Base-by-base conservation (phyloP, 1,140 invertebrate species). In the Bathynomus jamesi region DNA sequence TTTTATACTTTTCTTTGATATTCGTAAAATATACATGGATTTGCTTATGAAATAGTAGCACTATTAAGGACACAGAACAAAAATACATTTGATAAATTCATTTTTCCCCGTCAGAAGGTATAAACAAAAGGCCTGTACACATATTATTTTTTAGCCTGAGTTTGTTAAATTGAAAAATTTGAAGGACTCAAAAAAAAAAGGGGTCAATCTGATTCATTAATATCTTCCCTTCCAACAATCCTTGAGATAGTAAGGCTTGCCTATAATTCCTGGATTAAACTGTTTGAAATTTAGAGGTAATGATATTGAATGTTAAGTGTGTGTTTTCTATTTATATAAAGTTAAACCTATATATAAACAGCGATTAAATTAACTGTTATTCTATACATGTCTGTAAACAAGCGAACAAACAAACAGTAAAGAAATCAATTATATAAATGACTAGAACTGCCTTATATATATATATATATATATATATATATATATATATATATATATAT, bases 401-500 rank as follows among this genome's bases (percentile, higher is more conserved):
- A 24, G 27, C 24, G 27, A 25, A 63, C 61, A 63, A 24, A 10
- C 11, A 3, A 2, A 63, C 11, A 63, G 21, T 25, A 11, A 63
- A 25, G 27, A 13, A 17, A 25, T 25, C 61, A 24, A 25, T 25
- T 28, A 63, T 63, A 63, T 11, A 63, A 24, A 28, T 28, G 27
- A 25, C 27, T 28, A 62, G n/a, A 63, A 28, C 21, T 62, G n/a
- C n/a, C 61, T 24, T 63, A 2, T 28, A 3, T 63, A 63, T 28
- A 62, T 63, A 11, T 28, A 63, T 11, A 63, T 28, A 2, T 63
- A 63, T 28, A 63, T 63, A 63, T 28, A 63, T 63, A 63, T 28
- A 63, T 63, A 63, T 28, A 63, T 63, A 63, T 28, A 63, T 63
- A 63, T 28, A 63, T 63, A 63, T 28, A 63, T 63, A 63, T 28